phyloP scores from a whole-genome alignment of 2,888 invertebrate genomes.

The Adelphocoris suturalis region DNA sequence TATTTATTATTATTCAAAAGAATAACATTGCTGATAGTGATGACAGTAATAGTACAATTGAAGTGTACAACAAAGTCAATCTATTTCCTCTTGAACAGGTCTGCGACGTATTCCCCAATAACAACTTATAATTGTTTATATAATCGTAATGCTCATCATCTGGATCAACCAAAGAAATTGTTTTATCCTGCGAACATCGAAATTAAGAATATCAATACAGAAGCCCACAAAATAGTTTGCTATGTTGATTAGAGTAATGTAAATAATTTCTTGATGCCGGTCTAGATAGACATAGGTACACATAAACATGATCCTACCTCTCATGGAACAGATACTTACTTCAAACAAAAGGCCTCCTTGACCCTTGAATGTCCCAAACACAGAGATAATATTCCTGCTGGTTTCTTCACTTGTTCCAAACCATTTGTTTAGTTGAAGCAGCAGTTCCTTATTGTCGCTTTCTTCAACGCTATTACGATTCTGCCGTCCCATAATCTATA shows the following conservation, averaged over 20 bases:
- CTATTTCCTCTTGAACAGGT: slow-evolving; percentile 12
- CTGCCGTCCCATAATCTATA: slow-evolving; percentile 77
- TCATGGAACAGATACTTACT: slow-evolving; percentile 65
- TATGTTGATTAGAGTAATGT: no score
- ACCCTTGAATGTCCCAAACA: slow-evolving; percentile 82
- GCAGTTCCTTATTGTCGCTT: slow-evolving; percentile 77
- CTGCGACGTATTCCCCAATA: slow-evolving; percentile 47
- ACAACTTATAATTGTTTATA: slow-evolving; percentile 54
- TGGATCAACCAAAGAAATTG: slow-evolving; percentile 58
- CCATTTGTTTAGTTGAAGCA: slow-evolving; percentile 80
- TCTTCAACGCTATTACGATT: slow-evolving; percentile 73
- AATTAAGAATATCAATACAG: not conserved
- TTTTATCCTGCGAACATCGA: slow-evolving; percentile 53
- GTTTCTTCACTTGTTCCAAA: slow-evolving; percentile 79
- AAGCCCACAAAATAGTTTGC: no score
- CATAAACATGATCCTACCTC: no score
- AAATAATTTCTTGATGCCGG: no score
- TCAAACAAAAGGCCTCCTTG: slow-evolving; percentile 80
- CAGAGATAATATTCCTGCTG: slow-evolving; percentile 77
- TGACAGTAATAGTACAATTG: not conserved
- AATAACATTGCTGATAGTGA: not conserved
- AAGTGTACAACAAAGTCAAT: not conserved
- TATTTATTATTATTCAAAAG: not conserved
- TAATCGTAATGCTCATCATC: slow-evolving; percentile 58
- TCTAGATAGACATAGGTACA: no score